Conservation (phyloP, 92 coral and sea anemone species). For the Zoanthus solanderi region DNA sequence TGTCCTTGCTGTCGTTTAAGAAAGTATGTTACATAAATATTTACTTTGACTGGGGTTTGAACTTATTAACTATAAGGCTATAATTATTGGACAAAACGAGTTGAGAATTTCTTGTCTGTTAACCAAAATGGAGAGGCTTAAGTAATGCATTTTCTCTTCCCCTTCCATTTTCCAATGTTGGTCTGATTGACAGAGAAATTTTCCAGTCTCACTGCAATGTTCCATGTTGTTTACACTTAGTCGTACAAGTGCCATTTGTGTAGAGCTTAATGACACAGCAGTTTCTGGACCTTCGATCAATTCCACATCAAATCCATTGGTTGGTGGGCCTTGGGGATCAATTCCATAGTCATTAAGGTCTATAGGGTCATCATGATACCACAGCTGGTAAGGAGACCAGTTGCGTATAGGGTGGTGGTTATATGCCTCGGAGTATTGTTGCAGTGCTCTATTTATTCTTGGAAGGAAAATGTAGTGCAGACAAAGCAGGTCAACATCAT, state of each 20-base stretch:
- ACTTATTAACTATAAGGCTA: no score
- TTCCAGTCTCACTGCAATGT: no score
- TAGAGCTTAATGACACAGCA: conserved; percentile 3
- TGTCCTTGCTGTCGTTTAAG: not conserved
- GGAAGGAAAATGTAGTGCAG: conserved; percentile 17
- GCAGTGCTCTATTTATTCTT: conserved; percentile 43
- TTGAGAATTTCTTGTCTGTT: no score
- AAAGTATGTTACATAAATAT: no score
- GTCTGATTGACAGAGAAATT: no score
- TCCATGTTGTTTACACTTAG: not conserved
- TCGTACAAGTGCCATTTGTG: conserved; percentile 24
- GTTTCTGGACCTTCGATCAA: conserved; percentile 47
- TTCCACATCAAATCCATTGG: conserved; percentile 35
- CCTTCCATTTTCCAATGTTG: no score
- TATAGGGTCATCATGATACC: conserved; percentile 51
- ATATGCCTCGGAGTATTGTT: conserved; percentile 41
- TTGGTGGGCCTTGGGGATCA: conserved; percentile 45
- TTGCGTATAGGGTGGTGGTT: conserved; percentile 58
- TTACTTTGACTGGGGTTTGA: no score
- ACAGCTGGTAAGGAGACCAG: conserved; percentile 57
- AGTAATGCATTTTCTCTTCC: no score
- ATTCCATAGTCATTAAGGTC: conserved; percentile 49
- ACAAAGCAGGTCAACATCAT: conserved; percentile 56
- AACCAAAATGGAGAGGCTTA: no score
- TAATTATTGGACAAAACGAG: no score